Conservation (phyloP, 2,888 invertebrate genomes). For the Stenolophus ochropezus region DNA sequence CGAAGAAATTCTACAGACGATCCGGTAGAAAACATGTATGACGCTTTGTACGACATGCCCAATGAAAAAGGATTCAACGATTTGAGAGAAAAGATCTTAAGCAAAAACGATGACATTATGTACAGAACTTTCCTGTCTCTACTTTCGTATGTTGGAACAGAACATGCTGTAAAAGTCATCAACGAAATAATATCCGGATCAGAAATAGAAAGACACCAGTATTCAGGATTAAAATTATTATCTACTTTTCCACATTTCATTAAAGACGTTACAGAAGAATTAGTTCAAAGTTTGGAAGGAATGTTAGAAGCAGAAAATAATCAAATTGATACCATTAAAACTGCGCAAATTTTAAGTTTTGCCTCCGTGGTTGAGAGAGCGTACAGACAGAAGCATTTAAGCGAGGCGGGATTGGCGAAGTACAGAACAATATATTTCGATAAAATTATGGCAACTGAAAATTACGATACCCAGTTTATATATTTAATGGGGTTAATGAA, state of each 20-base stretch:
- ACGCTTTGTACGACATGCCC: neutral
- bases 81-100: neutral
- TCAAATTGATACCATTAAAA: neutral
- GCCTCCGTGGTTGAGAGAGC: slow-evolving; percentile 6
- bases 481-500: slow-evolving; percentile 47
- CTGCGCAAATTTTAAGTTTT: slow-evolving; percentile 17
- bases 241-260: slow-evolving; percentile 16
- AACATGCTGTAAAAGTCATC: neutral
- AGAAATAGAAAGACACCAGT: neutral
- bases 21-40: neutral
- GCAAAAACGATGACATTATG: neutral
- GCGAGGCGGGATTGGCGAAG: neutral
- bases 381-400: neutral
- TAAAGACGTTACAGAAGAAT: neutral
- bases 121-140: slow-evolving; percentile 29
- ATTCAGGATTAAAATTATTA: neutral
- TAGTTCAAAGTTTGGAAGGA: neutral
- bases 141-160: slow-evolving; percentile 13
- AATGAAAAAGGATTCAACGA: neutral
- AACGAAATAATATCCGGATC: neutral
- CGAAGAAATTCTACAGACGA: neutral
- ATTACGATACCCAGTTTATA: neutral
- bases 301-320: neutral
- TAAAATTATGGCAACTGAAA: neutral
- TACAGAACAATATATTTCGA: neutral